phyloP scores from a whole-genome alignment of 2,113 vertebrate genomes.

The Daboia siamensis region DNA sequence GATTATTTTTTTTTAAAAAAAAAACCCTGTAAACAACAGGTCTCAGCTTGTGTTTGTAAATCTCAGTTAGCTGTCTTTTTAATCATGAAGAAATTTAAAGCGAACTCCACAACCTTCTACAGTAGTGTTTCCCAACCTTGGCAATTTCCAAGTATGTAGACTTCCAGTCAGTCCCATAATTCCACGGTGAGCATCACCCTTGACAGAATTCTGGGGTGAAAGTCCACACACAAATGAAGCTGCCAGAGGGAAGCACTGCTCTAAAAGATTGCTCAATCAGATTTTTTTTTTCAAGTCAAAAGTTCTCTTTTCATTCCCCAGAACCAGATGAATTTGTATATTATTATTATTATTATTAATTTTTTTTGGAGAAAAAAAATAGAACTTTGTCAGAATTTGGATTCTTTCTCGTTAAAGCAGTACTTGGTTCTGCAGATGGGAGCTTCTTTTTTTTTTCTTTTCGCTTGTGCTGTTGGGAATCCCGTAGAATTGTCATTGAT shows the following conservation, averaged over 20 bases:
- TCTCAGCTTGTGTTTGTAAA: background rate
- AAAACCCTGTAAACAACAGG: background rate
- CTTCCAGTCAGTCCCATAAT: background rate
- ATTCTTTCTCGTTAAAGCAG: background rate
- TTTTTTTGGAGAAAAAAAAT: background rate
- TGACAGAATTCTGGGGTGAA: background rate
- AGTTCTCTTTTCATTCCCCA: background rate
- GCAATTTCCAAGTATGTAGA: background rate
- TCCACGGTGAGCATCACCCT: background rate
- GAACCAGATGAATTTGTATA: background rate
- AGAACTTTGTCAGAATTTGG: background rate
- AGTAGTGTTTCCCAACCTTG: background rate
- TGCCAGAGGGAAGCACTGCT: background rate
- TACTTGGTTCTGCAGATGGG: background rate
- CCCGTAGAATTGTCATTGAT: background rate
- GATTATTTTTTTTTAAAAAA: background rate
- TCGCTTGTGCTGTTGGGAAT: background rate
- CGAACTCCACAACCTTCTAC: background rate
- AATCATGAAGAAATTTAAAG: background rate
- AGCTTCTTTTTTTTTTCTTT: background rate
- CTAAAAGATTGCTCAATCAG: background rate
- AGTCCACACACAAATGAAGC: background rate
- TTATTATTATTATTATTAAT: too few relatives aligned
- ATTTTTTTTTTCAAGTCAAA: background rate
- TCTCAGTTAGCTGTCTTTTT: background rate